Conservation (phyloP, 1,140 invertebrate species). For the Globodera rostochiensis region DNA sequence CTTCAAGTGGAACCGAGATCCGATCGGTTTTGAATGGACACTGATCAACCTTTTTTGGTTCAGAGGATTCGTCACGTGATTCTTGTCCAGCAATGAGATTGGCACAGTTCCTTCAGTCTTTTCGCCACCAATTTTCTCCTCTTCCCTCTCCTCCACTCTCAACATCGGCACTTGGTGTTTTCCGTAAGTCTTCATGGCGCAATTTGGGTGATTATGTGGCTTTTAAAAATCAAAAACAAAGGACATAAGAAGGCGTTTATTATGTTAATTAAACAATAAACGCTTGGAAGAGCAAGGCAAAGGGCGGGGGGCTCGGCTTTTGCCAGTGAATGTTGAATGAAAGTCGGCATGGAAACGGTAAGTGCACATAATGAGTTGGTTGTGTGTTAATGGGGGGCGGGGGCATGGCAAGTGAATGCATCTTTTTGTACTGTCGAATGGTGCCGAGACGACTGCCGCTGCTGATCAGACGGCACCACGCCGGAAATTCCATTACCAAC, state of each 20-base stretch:
- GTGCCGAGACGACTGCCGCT: no score
- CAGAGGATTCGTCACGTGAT: not conserved
- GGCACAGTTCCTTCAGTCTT: not conserved
- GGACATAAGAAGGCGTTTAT: not conserved
- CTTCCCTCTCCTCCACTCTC: not conserved
- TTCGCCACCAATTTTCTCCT: not conserved
- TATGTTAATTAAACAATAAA: not conserved
- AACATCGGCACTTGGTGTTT: conserved; percentile 9
- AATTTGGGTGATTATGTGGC: not conserved
- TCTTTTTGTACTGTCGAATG: no score
- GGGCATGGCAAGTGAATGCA: not conserved
- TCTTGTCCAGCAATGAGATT: not conserved
- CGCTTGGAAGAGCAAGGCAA: not conserved
- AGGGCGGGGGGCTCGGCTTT: not conserved
- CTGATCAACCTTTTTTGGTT: not conserved
- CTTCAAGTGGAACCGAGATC: not conserved
- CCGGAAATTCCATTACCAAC: no score
- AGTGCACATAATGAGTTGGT: not conserved
- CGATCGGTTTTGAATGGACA: not conserved
- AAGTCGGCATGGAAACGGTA: conserved; percentile 13
- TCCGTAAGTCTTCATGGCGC: conserved; percentile 1
- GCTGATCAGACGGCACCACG: no score
- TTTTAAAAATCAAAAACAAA: not conserved
- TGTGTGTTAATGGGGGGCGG: not conserved
- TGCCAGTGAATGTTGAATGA: not conserved